A percentile compares a stretch with the other conserved stretches of the same genome.
Evolutionary conservation across 1,140 invertebrate species (phyloP).

Genomic region (Ceratosolen solmsi): DNA sequence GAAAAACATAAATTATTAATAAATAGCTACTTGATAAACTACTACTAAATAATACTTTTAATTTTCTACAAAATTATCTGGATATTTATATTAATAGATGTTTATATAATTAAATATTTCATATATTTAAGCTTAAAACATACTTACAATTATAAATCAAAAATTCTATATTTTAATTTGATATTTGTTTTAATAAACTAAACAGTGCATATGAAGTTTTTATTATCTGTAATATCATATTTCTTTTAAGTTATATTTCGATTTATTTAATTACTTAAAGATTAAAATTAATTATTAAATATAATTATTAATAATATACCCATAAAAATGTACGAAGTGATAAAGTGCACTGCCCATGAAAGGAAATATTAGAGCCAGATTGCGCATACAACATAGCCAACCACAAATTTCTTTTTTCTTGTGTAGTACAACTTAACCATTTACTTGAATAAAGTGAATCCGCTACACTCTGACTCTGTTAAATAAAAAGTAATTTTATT

Average conservation of each 20-base stretch:
- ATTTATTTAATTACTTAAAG: background rate
- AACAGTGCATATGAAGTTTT: conserved; percentile 3
- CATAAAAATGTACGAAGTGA: conserved; percentile 58
- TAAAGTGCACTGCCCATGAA: conserved; percentile 56
- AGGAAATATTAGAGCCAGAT: conserved; percentile 55
- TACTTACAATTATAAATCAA: no score
- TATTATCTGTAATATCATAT: background rate
- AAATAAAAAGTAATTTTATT: conserved; percentile 7
- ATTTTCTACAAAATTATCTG: no score
- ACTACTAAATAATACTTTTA: no score
- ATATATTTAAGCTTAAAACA: no score
- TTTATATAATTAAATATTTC: no score
- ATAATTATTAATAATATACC: conserved; percentile 50
- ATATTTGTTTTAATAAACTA: conserved; percentile 2
- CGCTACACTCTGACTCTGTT: conserved; percentile 39
- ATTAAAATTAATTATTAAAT: conserved; percentile 6
- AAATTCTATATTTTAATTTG: background rate
- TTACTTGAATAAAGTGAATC: conserved; percentile 32
- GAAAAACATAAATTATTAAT: no score
- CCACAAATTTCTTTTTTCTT: conserved; percentile 40
- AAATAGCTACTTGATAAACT: no score
- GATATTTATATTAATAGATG: no score
- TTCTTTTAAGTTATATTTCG: background rate
- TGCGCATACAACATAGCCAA: conserved; percentile 44
- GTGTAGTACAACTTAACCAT: conserved; percentile 1